A percentile compares a stretch with the other conserved stretches of the same genome.
phyloP scores from a whole-genome alignment of 1,140 invertebrate genomes.

The Microplitis mediator region DNA sequence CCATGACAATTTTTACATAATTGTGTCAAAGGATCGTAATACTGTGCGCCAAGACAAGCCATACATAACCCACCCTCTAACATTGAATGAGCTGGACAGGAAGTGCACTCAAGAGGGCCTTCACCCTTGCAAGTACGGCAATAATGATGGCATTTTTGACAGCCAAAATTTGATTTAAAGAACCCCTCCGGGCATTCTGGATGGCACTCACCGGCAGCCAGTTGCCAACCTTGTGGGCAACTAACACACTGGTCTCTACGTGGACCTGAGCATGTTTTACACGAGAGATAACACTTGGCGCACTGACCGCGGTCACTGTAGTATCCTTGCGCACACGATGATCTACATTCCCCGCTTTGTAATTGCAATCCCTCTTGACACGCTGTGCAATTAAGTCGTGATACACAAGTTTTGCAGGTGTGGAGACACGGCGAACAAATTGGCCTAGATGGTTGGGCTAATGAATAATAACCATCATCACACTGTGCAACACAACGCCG shows the following conservation, averaged over 20 bases:
- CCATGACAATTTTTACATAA: constrained; percentile 72
- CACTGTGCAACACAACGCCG: constrained; percentile 74
- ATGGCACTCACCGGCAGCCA: constrained; percentile 81
- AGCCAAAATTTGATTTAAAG: constrained; percentile 78
- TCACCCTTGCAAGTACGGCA: constrained; percentile 80
- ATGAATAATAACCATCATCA: constrained; percentile 71
- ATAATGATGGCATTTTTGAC: constrained; percentile 84
- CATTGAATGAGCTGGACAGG: constrained; percentile 74
- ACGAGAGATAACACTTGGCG: constrained; percentile 81
- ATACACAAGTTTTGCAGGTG: constrained; percentile 77
- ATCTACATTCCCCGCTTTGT: constrained; percentile 76
- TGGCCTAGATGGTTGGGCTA: constrained; percentile 65
- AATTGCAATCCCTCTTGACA: constrained; percentile 75
- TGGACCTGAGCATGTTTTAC: constrained; percentile 81
- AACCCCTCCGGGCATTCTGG: constrained; percentile 83
- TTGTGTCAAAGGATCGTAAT: constrained; percentile 72
- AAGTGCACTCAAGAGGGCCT: constrained; percentile 74
- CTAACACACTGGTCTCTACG: constrained; percentile 81
- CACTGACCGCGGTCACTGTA: constrained; percentile 83
- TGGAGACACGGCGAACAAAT: constrained; percentile 78
- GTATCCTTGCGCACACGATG: constrained; percentile 64
- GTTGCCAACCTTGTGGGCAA: constrained; percentile 77
- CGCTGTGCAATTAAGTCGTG: constrained; percentile 77
- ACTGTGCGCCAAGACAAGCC: constrained; percentile 75
- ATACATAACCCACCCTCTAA: constrained; percentile 75